Evolutionary conservation across 1,140 invertebrate species (phyloP), one percentile per base, ranked within the genome.

Genomic region (Zaprionus ornatus): DNA sequence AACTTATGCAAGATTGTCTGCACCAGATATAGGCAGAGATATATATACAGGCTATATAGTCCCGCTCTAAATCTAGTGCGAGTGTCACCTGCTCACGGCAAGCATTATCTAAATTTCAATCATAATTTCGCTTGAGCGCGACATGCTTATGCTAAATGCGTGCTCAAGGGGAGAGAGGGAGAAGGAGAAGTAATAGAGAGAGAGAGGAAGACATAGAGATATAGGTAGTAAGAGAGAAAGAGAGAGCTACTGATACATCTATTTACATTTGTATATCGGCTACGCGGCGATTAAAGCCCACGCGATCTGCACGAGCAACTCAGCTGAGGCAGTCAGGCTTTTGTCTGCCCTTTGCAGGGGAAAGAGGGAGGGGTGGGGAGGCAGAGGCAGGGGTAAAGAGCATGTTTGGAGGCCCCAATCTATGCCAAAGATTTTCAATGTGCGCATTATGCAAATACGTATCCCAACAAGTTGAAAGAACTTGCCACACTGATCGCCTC

Each of bases 71-170:
- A 77, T 70, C 50, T 87, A 68, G 15, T 40, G 37, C 27, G 62
- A 40, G 10, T 66, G 59, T 72, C 72, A 60, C 50, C 69, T 35
- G 57, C 40, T n/a, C 32, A 21, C 23, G 27, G 61, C 35, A 4
- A 32, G 71, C 74, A 55, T 57, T 88, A 88, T 90, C 84, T 88
- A 90, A 90, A 88, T 85, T 88, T 88, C 74, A 83, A 88, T 88
- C 85, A 88, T 90, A 88, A 88, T 88, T 88, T 90, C 68, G 86
- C 84, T 60, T 4, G 45, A 50, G 19, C 45, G 40, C 40, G 40
- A 17, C 40, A 45, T 45, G 40, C 19, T 21, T 50, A 50, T 21
- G 45, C 45, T 23, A 50, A 50, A 50, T 19, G 12, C 45, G 17
- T 48, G 37, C 37, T 40, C 37, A 45, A 17, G 7, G 6, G 17